Base-by-base conservation (phyloP, 1,140 invertebrate species). In the Neoseiulus cucumeris region DNA sequence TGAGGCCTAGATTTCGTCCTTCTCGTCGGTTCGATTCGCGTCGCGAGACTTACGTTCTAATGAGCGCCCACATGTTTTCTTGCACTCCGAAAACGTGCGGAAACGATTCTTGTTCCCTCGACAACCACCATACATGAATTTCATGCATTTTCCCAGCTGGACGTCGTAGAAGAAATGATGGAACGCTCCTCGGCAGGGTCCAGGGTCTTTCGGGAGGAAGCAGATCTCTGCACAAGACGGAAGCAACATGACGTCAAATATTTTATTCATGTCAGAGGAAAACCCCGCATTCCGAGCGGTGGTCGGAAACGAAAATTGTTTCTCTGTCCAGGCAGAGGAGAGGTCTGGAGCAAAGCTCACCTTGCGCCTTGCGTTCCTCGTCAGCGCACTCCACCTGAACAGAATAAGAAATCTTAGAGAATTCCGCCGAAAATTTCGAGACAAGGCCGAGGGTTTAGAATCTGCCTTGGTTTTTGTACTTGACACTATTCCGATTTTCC, bases 181-280 rank as follows among this genome's bases (percentile, higher is more conserved):
- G 75, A 82, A 91, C 73, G 85, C 85, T n/a, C 87, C 88, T 65
- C 79, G 73, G 73, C 93, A 97, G 0, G 86, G 83, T 4, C 93
- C 93, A 70, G 78, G 74, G 41, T 87, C 84, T 70, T 85, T 81
- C 0, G 83, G 78, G 70, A 87, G 82, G 29, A 84, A 81, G 73
- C 92, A 96, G 66, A 83, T 77, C 76, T 90, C 89, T 90, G 71
- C 6, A 42, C 17, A 9, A n/a, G n/a, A n/a, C n/a, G n/a, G n/a
- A n/a, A n/a, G n/a, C n/a, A n/a, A n/a, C n/a, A n/a, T n/a, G n/a
- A n/a, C n/a, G n/a, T n/a, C n/a, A n/a, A n/a, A n/a, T n/a, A n/a
- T n/a, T n/a, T n/a, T n/a, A n/a, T n/a, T n/a, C n/a, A n/a, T n/a
- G n/a, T n/a, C n/a, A n/a, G n/a, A n/a, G n/a, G n/a, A n/a, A n/a